Conservation (phyloP, 2,888 invertebrate genomes). For the Parnassius mnemosyne region DNA sequence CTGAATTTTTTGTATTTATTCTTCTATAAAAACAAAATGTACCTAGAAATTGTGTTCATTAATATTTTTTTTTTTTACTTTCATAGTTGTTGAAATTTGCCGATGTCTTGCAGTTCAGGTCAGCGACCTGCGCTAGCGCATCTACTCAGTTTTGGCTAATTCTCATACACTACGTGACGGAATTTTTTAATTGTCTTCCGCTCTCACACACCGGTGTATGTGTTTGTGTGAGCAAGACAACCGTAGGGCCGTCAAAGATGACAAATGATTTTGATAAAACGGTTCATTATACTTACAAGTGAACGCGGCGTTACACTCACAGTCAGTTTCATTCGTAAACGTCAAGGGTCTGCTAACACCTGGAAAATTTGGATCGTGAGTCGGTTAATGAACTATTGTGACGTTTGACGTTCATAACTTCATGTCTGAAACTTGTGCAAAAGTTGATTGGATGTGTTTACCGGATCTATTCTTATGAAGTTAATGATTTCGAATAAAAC, state of each 20-base stretch:
- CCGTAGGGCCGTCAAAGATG: conserved; percentile 35
- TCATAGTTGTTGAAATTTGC: conserved; percentile 15
- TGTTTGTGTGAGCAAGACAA: conserved; percentile 42
- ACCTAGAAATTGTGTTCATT: too few species aligned
- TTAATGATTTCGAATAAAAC: too few species aligned
- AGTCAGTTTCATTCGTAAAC: background rate
- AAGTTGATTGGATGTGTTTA: too few species aligned
- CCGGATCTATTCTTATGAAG: too few species aligned
- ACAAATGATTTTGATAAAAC: conserved; percentile 39
- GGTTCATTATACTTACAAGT: conserved; percentile 34
- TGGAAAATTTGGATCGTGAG: background rate
- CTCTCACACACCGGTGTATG: conserved; percentile 40
- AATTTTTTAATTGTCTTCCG: conserved; percentile 64
- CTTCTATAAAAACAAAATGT: too few species aligned
- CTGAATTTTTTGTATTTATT: too few species aligned
- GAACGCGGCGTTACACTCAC: conserved; percentile 16
- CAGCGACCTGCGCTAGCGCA: conserved; percentile 48
- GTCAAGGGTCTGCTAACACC: background rate
- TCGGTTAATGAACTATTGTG: too few species aligned
- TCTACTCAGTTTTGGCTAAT: conserved; percentile 63
- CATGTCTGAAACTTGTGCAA: too few species aligned
- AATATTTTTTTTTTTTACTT: too few species aligned
- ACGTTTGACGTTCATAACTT: too few species aligned
- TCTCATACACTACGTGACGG: conserved; percentile 65
- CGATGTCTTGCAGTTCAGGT: conserved; percentile 49